Conservation (phyloP, 1,140 invertebrate genomes). For the Armadillidium nasatum region DNA sequence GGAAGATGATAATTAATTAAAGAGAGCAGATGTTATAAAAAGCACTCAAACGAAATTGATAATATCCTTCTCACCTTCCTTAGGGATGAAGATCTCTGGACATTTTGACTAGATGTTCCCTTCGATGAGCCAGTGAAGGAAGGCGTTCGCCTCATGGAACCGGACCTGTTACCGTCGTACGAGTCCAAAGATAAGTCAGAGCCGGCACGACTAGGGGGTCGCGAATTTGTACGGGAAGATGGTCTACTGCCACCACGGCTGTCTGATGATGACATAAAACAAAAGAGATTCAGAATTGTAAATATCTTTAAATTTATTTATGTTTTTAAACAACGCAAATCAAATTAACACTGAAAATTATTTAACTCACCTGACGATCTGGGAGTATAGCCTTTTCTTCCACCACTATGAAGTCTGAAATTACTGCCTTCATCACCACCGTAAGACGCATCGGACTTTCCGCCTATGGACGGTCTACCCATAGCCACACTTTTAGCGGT, state of each 20-base stretch:
- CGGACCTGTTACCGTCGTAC: slow-evolving; percentile 47
- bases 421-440: slow-evolving; percentile 47
- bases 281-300: background rate
- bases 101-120: slow-evolving; percentile 38
- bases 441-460: slow-evolving; percentile 40
- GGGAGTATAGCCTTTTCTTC: slow-evolving; percentile 47
- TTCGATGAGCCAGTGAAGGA: slow-evolving; percentile 39
- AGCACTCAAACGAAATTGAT: background rate
- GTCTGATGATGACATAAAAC: background rate
- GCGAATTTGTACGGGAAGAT: slow-evolving; percentile 54
- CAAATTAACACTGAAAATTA: background rate
- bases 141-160: slow-evolving; percentile 38
- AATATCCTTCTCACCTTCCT: slow-evolving; percentile 34
- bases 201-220: slow-evolving; percentile 85
- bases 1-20: background rate
- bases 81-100: slow-evolving; percentile 43
- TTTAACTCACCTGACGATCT: background rate
- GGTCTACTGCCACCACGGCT: slow-evolving; percentile 74
- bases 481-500: slow-evolving; percentile 79
- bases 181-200: slow-evolving; percentile 81
- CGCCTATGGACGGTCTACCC: slow-evolving; percentile 52
- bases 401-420: slow-evolving; percentile 44
- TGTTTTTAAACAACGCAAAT: background rate
- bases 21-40: slow-evolving; percentile 4
- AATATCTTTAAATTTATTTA: too few relatives aligned